Base-by-base conservation (phyloP, 1,140 invertebrate species). In the Hestina assimilis region DNA sequence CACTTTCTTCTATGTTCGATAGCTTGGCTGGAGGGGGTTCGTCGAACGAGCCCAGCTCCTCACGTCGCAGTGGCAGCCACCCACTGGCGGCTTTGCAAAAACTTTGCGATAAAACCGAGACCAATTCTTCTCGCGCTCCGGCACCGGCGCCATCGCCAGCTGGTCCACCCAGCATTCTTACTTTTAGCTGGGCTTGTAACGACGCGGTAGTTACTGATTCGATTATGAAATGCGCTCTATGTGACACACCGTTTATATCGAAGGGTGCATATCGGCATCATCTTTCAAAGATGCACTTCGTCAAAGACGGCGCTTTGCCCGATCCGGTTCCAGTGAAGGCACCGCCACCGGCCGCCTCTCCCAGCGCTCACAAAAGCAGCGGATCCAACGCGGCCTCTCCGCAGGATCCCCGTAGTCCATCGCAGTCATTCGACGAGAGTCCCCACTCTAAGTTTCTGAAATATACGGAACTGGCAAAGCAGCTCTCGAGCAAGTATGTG, bases 191-290 rank as follows among this genome's bases (percentile, higher is more conserved):
- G 96, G 96, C 96, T 7, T 97, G 96, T 83, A 97, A 96, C 75
- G 96, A 97, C 75, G 96, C 95, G 0, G 94, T 96, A 2, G 92
- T 96, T 54, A 95, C 94, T 0, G 94, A 96, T 67, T 95, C 95
- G 8, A 94, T 96, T 29, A 96, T 98, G 93, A 98, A 98, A 82
- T 98, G 97, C 89, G 96, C 97, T 12, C 96, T 98, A 69, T 99
- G 97, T 90, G 97, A 98, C 87, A 97, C 97, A 11, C 96, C 96
- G 6, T 98, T 99, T 81, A 96, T 97, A 47, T 98, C 97, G 1
- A 98, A 98, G 87, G 97, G 97, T 21, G 97, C 97, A 1, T 99
- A 98, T 87, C 92, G 97, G 66, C 97, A 98, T 86, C 97, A 99
- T 75, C 88, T 99, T 53, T 97, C 96, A 43, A 98, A 98, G 79